Percentiles rank a stretch among this genome's conserved stretches.
phyloP scores from a whole-genome alignment of 1,140 invertebrate species.

The Scaptomyza graminum region DNA sequence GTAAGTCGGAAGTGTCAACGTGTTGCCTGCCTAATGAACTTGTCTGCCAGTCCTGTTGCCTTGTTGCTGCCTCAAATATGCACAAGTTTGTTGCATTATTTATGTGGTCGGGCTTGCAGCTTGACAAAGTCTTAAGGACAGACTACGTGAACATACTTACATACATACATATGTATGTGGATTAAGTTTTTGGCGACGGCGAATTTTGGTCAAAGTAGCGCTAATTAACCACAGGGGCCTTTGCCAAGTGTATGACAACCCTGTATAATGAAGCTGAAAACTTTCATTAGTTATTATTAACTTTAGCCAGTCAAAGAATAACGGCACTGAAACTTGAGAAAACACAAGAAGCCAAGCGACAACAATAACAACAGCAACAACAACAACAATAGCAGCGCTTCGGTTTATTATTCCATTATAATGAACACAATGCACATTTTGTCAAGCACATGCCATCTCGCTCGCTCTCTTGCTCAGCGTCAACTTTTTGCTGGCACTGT shows the following conservation, averaged over 20 bases:
- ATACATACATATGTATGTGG: neutral
- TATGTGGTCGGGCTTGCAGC: conserved; percentile 17
- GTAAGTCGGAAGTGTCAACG: conserved; percentile 57
- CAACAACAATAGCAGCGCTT: conserved; percentile 25
- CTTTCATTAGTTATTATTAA: conserved; percentile 43
- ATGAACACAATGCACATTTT: conserved; percentile 78
- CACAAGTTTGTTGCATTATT: conserved; percentile 63
- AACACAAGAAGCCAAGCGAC: conserved; percentile 27
- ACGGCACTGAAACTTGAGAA: conserved; percentile 33
- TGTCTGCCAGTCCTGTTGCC: conserved; percentile 25
- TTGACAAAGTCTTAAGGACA: conserved; percentile 6
- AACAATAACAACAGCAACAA: conserved; percentile 16
- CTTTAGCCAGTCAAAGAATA: conserved; percentile 38
- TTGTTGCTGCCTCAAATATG: conserved; percentile 54
- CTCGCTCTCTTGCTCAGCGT: conserved; percentile 12
- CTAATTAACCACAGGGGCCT: conserved; percentile 54
- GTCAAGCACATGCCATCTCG: conserved; percentile 3
- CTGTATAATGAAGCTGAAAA: conserved; percentile 45
- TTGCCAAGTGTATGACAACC: neutral
- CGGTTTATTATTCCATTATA: conserved; percentile 80
- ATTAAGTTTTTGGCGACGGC: neutral
- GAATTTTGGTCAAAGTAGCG: conserved; percentile 45
- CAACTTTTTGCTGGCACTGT: conserved; percentile 61
- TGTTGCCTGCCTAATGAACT: conserved; percentile 65
- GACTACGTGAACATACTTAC: neutral